phyloP scores from a whole-genome alignment of 2,888 invertebrate genomes.

The Idaea straminata region DNA sequence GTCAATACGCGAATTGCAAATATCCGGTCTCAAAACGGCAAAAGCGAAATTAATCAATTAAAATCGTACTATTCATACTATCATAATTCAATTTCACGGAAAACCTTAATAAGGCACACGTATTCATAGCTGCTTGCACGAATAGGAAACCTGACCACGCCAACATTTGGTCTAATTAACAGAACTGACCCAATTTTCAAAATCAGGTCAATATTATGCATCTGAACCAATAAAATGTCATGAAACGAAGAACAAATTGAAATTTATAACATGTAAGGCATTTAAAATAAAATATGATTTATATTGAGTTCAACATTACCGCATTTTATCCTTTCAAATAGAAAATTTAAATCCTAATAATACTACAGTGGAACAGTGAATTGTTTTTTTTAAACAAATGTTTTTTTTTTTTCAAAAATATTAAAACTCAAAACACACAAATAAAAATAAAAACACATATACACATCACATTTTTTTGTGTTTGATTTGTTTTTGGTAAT shows the following conservation, averaged over 20 bases:
- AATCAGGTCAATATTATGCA: constrained; percentile 16
- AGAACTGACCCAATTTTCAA: constrained; percentile 31
- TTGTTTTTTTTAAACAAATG: no score
- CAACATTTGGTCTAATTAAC: constrained; percentile 24
- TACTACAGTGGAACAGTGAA: no score
- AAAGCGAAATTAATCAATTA: constrained; percentile 31
- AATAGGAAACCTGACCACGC: constrained; percentile 17
- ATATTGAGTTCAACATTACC: no score
- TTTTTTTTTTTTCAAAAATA: no score
- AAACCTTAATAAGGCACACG: constrained; percentile 14
- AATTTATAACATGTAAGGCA: neutral
- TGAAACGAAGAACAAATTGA: constrained; percentile 10
- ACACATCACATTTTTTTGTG: no score
- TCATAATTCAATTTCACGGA: constrained; percentile 24
- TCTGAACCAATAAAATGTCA: constrained; percentile 16
- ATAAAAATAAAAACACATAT: no score
- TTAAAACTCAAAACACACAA: no score
- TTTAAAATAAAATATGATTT: constrained; percentile 8
- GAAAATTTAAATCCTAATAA: no score
- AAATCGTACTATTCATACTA: constrained; percentile 18
- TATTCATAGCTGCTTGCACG: neutral
- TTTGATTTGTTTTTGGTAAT: no score
- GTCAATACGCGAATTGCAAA: constrained; percentile 46
- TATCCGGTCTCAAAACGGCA: constrained; percentile 40
- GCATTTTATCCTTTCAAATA: no score